A percentile compares a stretch with the other conserved stretches of the same genome.
Evolutionary conservation across 2,888 invertebrate species (phyloP).

Genomic region (Saturnia japonica): DNA sequence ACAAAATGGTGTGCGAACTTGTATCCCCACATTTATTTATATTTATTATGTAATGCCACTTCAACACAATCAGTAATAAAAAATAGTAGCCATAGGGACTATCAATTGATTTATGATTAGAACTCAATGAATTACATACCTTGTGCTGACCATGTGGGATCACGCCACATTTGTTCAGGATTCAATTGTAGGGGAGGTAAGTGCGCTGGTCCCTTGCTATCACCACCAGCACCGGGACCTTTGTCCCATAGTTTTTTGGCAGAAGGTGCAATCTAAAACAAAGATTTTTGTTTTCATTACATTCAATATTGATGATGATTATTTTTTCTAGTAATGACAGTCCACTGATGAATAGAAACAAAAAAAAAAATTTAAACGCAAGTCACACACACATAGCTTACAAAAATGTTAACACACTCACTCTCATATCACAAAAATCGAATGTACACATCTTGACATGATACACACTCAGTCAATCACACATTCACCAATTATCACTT

Average conservation of each 20-base stretch:
- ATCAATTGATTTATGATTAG: not conserved
- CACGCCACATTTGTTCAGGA: conserved; percentile 93
- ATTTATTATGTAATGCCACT: too few species aligned
- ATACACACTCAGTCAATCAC: too few species aligned
- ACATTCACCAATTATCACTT: too few species aligned
- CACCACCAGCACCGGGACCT: conserved; percentile 85
- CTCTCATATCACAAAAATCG: too few species aligned
- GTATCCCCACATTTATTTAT: too few species aligned
- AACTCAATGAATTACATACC: conserved; percentile 70
- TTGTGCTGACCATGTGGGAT: conserved; percentile 96
- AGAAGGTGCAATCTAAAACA: conserved; percentile 92
- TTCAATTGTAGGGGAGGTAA: conserved; percentile 87
- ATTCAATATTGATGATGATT: not conserved
- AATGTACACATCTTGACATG: too few species aligned
- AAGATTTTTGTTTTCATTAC: conserved; percentile 17
- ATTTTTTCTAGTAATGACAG: not conserved
- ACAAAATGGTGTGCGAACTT: too few species aligned
- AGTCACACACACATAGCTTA: too few species aligned
- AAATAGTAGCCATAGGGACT: not conserved
- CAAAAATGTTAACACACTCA: too few species aligned
- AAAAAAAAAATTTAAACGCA: too few species aligned
- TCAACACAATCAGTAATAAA: not conserved
- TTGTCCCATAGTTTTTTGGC: conserved; percentile 97
- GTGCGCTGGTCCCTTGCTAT: conserved; percentile 89
- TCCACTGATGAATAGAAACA: not conserved